phyloP scores from a whole-genome alignment of 1,140 invertebrate species.

The Helicorthomorpha holstii region DNA sequence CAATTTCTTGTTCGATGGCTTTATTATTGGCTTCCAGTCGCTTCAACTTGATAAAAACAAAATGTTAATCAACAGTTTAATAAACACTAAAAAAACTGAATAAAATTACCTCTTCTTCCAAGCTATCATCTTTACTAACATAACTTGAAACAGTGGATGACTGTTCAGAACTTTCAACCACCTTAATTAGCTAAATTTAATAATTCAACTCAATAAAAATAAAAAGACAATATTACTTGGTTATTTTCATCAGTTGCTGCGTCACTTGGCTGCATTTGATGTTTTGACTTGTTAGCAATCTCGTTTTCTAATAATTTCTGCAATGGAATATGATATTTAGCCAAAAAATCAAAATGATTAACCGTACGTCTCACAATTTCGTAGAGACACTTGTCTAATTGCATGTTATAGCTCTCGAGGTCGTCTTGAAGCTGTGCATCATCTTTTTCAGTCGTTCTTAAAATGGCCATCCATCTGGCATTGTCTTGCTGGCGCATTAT shows the following conservation, averaged over 20 bases:
- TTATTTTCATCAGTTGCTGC: not conserved
- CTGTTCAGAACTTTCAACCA: not conserved
- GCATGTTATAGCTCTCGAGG: not conserved
- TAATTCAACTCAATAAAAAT: too few species aligned
- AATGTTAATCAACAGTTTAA: not conserved
- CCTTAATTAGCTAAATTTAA: not conserved
- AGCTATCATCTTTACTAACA: not conserved
- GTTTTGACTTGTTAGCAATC: not conserved
- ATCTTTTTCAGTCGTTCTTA: not conserved
- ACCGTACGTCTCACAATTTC: not conserved
- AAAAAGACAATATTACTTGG: too few species aligned
- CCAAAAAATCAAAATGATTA: not conserved
- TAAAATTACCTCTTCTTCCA: not conserved
- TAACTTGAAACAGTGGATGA: not conserved
- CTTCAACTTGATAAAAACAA: not conserved
- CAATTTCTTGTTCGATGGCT: not conserved
- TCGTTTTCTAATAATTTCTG: not conserved
- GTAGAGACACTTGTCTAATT: not conserved
- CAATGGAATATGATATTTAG: not conserved
- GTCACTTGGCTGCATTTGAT: not conserved
- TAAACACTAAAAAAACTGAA: not conserved
- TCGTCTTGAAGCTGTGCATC: not conserved
- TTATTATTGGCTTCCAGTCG: not conserved
- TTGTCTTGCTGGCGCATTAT: not conserved
- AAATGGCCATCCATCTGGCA: not conserved